Evolutionary conservation across 1,140 invertebrate species (phyloP).

Genomic region (Mamestra configurata): DNA sequence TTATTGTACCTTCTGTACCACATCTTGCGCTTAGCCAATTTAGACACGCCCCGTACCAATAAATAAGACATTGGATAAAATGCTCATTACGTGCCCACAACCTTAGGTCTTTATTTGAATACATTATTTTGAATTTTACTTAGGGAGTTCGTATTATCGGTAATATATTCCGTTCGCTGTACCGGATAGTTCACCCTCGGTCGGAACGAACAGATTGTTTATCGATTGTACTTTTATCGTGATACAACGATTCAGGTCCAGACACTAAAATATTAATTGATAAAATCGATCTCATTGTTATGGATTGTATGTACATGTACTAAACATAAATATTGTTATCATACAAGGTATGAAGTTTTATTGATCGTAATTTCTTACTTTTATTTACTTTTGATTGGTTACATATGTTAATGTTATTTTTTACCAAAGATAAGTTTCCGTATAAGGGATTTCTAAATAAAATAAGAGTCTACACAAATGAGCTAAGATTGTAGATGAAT

Average conservation of each 20-base stretch:
- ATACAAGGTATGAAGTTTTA: constrained; percentile 87
- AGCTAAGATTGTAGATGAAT: constrained; percentile 73
- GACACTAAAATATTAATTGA: constrained; percentile 70
- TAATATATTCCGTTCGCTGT: constrained; percentile 45
- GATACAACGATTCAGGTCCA: constrained; percentile 78
- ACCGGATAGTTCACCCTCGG: constrained; percentile 17
- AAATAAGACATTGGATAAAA: constrained; percentile 40
- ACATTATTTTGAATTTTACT: constrained; percentile 36
- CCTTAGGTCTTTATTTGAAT: constrained; percentile 42
- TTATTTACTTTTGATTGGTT: constrained; percentile 72
- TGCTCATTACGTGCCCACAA: constrained; percentile 44
- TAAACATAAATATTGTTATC: constrained; percentile 84
- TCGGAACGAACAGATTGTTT: constrained; percentile 26
- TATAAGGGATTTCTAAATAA: constrained; percentile 69
- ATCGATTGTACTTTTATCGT: constrained; percentile 49
- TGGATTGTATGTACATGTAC: constrained; percentile 80
- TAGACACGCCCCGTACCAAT: constrained; percentile 52
- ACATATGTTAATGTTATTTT: constrained; percentile 80
- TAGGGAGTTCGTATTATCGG: constrained; percentile 47
- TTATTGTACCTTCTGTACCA: constrained; percentile 57
- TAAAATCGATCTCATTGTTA: constrained; percentile 87
- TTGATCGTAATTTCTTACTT: constrained; percentile 69
- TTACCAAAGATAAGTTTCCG: constrained; percentile 85
- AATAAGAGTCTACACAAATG: constrained; percentile 67
- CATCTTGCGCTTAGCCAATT: constrained; percentile 66